Evolutionary conservation across 37 sponge, comb jelly and placozoan species (phyloP).

Genomic region (Beroe forskalii): DNA sequence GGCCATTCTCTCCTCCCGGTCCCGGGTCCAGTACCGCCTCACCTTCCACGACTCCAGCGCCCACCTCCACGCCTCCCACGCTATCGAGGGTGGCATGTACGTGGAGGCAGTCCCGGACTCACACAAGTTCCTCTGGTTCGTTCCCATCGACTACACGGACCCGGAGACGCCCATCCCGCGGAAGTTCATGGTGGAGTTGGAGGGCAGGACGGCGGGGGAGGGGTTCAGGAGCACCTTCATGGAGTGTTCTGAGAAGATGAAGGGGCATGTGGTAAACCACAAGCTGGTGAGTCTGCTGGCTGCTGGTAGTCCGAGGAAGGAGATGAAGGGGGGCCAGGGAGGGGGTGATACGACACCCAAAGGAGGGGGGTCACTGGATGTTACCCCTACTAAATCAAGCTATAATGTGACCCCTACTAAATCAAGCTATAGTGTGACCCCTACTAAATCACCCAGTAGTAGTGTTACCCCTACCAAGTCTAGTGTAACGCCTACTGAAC

Average conservation of each 20-base stretch:
- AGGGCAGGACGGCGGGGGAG: neutral
- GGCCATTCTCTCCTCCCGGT: slow-evolving; percentile 1
- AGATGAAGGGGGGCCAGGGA: no score
- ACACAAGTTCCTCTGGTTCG: slow-evolving; percentile 21
- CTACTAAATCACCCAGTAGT: no score
- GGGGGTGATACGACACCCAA: neutral
- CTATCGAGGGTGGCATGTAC: slow-evolving; percentile 39
- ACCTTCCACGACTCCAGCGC: neutral
- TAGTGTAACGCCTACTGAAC: neutral
- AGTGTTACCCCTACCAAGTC: neutral
- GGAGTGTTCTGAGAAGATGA: neutral
- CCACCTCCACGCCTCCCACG: slow-evolving; percentile 1
- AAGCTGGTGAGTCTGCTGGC: slow-evolving; percentile 31
- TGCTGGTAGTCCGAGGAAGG: slow-evolving; percentile 39
- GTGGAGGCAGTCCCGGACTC: neutral
- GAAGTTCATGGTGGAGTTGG: neutral
- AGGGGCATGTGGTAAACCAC: slow-evolving; percentile 37
- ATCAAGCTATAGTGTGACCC: no score
- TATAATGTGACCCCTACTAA: no score
- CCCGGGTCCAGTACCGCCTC: neutral
- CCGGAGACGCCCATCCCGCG: slow-evolving; percentile 36
- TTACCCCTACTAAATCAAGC: no score
- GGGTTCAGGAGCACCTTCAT: slow-evolving; percentile 6
- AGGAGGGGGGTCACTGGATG: neutral
- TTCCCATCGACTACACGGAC: slow-evolving; percentile 48